Evolutionary conservation across 2,113 vertebrate genomes (phyloP), one percentile per base, ranked within the genome.

Genomic region (Alosa alosa): DNA sequence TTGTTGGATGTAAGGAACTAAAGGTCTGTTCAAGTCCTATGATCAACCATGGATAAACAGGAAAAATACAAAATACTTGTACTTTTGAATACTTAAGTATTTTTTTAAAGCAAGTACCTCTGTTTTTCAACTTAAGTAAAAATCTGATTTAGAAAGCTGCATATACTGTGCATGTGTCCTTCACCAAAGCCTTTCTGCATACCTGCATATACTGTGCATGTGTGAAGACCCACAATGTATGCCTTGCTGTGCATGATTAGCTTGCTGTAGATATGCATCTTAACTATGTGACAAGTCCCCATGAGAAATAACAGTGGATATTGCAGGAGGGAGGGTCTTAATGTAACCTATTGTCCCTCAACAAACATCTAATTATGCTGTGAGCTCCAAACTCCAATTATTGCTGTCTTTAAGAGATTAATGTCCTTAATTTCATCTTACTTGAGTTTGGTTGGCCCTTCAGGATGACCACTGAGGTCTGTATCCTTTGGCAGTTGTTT

Each of bases 361-460:
- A 36, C 72, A 39, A 39, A 39, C 15, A 36, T 15, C 25, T 39
- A 36, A 78, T 31, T 55, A 25, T 85, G 55, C 86, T 87, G 91
- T 87, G n/a, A 4, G 22, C 60, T 31, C 68, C 15, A 13, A 78
- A 78, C 25, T 39, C 31, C 72, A 78, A 78, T 78, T 39, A 57
- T 86, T 68, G 49, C 81, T 84, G 90, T 92, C 87, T 87, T 86
- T 82, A 60, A 78, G 85, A 92, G 91, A 94, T 94, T 85, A 92
- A 94, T 92, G 88, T 85, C 41, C 89, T 91, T 94, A 85, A 93
- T 94, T 94, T 93, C 88, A 88, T 90, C 81, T 78, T 86, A 82
- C 78, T 68, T 81, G 88, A 44, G 88, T 85, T 84, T 86, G 84
- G 84, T 84, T 86, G 52, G 60, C 88, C 88, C 86, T 81, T 8